Conservation (phyloP, 2,888 invertebrate genomes). For the Microplitis manilae region DNA sequence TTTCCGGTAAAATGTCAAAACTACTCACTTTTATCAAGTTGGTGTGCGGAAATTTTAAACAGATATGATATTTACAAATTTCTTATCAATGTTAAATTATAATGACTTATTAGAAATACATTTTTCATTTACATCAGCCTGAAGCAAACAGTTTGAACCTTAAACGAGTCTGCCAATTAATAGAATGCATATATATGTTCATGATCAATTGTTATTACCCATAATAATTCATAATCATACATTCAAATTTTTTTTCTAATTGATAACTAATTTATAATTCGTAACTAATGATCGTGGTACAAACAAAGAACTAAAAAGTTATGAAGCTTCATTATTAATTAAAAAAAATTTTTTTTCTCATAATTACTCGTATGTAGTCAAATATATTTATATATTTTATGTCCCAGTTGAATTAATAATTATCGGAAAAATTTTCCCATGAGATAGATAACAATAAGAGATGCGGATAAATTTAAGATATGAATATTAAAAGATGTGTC, state of each 20-base stretch:
- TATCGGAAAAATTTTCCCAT: constrained; percentile 29
- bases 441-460: constrained; percentile 2
- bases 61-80: not conserved
- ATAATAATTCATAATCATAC: no score
- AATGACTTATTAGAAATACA: no score
- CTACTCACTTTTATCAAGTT: not conserved
- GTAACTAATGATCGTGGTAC: not conserved
- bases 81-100: no score
- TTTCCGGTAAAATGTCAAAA: not conserved
- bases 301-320: not conserved
- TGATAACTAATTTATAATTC: not conserved
- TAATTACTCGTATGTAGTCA: not conserved
- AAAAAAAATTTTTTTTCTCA: not conserved
- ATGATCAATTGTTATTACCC: no score
- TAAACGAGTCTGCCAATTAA: no score
- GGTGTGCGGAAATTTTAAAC: not conserved
- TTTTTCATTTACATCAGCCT: no score
- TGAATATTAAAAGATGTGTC: not conserved
- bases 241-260: no score
- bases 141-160: no score
- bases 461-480: not conserved
- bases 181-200: no score
- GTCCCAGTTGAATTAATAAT: constrained; percentile 15
- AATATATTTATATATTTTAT: not conserved
- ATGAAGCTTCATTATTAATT: not conserved